Conservation (phyloP, 1,140 invertebrate genomes). For the Drosophila yakuba region DNA sequence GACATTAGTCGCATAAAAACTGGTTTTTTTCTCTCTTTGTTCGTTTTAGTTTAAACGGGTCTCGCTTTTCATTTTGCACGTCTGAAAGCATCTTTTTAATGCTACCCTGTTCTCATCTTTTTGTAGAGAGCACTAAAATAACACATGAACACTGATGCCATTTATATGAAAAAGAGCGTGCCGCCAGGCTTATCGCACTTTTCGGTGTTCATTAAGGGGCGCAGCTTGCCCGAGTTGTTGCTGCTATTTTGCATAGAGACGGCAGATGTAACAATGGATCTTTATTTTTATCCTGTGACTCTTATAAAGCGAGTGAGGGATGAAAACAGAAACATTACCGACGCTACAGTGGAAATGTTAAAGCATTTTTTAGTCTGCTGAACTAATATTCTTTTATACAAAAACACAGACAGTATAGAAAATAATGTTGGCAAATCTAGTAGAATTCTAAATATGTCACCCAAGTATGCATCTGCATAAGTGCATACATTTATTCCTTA, state of each 20-base stretch:
- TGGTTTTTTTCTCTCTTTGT: conserved; percentile 57
- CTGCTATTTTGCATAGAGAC: conserved; percentile 71
- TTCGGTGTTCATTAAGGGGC: conserved; percentile 65
- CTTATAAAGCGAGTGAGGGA: conserved; percentile 7
- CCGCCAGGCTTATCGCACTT: conserved; percentile 54
- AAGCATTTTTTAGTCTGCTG: too few relatives aligned
- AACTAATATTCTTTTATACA: too few relatives aligned
- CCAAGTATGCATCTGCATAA: too few relatives aligned
- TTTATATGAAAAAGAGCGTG: conserved; percentile 49
- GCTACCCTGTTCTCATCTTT: conserved; percentile 36
- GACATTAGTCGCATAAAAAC: conserved; percentile 52
- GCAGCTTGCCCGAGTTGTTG: conserved; percentile 78
- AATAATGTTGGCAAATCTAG: too few relatives aligned
- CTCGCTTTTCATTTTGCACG: conserved; percentile 67
- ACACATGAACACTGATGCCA: conserved; percentile 19
- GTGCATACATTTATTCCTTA: too few relatives aligned
- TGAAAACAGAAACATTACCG: not conserved
- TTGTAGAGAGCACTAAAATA: conserved; percentile 28
- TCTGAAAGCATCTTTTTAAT: conserved; percentile 59
- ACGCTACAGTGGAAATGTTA: too few relatives aligned
- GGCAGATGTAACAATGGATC: conserved; percentile 63
- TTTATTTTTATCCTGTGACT: conserved; percentile 34
- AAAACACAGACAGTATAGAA: too few relatives aligned
- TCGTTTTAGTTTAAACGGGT: conserved; percentile 73
- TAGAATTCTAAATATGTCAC: too few relatives aligned